phyloP scores from a whole-genome alignment of 2,113 vertebrate genomes.

The Dipodomys merriami region DNA sequence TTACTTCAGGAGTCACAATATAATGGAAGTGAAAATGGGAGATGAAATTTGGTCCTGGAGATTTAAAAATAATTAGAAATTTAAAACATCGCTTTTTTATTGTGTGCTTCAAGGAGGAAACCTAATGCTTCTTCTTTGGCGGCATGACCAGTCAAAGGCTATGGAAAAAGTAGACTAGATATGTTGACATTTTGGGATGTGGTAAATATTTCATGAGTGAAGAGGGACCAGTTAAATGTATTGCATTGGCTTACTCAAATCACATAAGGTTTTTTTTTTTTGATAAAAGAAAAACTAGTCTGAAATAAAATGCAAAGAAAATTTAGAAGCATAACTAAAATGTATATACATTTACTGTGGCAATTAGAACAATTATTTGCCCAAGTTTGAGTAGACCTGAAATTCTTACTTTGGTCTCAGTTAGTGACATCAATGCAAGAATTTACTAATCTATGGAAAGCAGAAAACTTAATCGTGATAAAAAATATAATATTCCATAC shows the following conservation, averaged over 20 bases:
- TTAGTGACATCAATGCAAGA: neutral
- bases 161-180: conserved; percentile 49
- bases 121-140: neutral
- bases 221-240: conserved; percentile 20
- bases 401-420: neutral
- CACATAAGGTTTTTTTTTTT: neutral
- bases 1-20: neutral
- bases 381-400: neutral
- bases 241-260: neutral
- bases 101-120: neutral
- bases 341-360: neutral
- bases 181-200: conserved; percentile 50
- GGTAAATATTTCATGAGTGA: conserved; percentile 56
- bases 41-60: neutral
- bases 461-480: neutral
- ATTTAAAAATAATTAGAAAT: conserved; percentile 39
- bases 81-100: conserved; percentile 44
- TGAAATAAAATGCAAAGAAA: conserved; percentile 34
- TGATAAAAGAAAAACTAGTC: conserved; percentile 18
- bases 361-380: neutral
- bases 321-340: conserved; percentile 3
- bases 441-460: fast-evolving
- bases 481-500: neutral
- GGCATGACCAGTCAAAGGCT: conserved; percentile 3
- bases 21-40: neutral